A percentile compares a stretch with the other conserved stretches of the same genome.
Conservation (phyloP, 37 sponge, comb jelly and placozoan genomes). For the Beroe forskalii region DNA sequence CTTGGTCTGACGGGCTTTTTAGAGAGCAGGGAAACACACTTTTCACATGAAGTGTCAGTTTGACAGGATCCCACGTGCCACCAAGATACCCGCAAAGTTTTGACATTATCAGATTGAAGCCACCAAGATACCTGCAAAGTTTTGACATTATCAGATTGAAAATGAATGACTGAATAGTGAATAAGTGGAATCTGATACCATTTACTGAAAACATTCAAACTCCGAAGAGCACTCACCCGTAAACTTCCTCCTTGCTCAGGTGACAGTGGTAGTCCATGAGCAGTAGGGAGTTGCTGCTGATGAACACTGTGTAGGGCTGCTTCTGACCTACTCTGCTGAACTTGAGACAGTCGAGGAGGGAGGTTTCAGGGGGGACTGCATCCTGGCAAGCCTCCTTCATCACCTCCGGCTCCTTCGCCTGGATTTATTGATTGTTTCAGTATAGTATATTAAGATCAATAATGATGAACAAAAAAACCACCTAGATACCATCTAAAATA, state of each 20-base stretch:
- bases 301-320: constrained; percentile 76
- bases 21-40: constrained; percentile 59
- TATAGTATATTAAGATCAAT: no score
- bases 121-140: no score
- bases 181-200: no score
- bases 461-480: no score
- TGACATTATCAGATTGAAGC: no score
- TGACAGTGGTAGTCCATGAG: constrained; percentile 86
- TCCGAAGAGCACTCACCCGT: constrained; percentile 71
- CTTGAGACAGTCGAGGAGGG: constrained; percentile 74
- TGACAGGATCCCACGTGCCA: constrained; percentile 69
- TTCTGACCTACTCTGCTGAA: constrained; percentile 71
- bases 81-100: constrained; percentile 74
- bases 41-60: constrained; percentile 41
- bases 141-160: no score
- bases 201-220: no score
- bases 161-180: no score
- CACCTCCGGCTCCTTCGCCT: constrained; percentile 32
- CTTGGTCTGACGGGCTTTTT: constrained; percentile 35
- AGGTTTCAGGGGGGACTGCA: constrained; percentile 62
- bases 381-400: constrained; percentile 52
- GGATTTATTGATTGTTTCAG: no score
- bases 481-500: no score
- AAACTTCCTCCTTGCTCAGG: constrained; percentile 72
- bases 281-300: constrained; percentile 74